These are phyloP conservation scores for Platysternon megacephalum DNA, from an alignment of 2,113 vertebrate species.

Conservation along the genomic window DNA sequence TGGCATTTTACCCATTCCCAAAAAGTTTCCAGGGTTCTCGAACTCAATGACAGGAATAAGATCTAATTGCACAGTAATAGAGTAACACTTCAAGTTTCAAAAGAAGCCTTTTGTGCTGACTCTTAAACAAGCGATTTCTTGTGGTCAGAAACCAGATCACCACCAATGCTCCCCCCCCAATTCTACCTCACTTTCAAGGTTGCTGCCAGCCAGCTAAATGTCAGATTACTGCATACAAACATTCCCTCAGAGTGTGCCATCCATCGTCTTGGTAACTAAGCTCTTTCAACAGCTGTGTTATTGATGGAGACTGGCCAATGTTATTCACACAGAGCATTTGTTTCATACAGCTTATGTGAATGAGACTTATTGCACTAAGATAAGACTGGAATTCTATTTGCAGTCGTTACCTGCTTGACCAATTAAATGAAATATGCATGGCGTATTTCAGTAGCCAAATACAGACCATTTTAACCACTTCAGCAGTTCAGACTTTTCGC, in stretches of 20 bases:
- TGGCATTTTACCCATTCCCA: neutral
- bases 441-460: neutral
- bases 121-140: constrained; percentile 72
- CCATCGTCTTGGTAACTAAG: constrained; percentile 86
- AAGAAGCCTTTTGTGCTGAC: constrained; percentile 64
- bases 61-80: constrained; percentile 51
- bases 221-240: constrained; percentile 76
- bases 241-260: constrained; percentile 75
- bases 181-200: constrained; percentile 3
- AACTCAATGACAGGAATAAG: constrained; percentile 9
- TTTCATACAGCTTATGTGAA: constrained; percentile 34
- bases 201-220: constrained; percentile 71
- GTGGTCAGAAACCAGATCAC: constrained; percentile 60
- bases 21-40: neutral
- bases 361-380: constrained; percentile 46
- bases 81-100: constrained; percentile 69
- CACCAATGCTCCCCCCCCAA: constrained; percentile 46
- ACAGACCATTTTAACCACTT: neutral
- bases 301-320: constrained; percentile 82
- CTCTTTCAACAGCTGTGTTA: constrained; percentile 88
- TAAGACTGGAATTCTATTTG: constrained; percentile 24
- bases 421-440: neutral
- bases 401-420: neutral
- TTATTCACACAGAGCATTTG: constrained; percentile 65
- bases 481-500: neutral